These are phyloP conservation scores for Alcis repandata DNA, from an alignment of 2,888 invertebrate species.

Conservation along the genomic window DNA sequence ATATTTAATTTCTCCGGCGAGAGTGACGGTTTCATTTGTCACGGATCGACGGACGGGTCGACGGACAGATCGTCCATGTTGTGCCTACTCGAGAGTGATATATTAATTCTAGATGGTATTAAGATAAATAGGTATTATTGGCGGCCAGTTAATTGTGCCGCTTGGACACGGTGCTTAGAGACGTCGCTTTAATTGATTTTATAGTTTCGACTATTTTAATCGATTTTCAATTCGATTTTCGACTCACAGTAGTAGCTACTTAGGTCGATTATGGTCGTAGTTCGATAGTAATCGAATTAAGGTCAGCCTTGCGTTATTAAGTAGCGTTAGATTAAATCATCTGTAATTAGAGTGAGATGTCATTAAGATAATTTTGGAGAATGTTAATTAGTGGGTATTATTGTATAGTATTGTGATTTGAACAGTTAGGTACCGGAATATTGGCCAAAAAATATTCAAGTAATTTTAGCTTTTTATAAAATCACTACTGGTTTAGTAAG, in stretches of 20 bases:
- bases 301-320: constrained; percentile 27
- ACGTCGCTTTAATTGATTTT: constrained; percentile 45
- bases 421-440: not conserved
- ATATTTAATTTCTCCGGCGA: constrained; percentile 54
- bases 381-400: constrained; percentile 33
- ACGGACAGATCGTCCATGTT: constrained; percentile 62
- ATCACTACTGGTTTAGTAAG: too few species aligned
- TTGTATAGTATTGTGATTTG: constrained; percentile 21
- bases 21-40: constrained; percentile 66
- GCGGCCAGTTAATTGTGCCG: constrained; percentile 59
- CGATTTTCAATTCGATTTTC: constrained; percentile 28
- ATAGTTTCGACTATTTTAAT: constrained; percentile 32
- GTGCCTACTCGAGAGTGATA: constrained; percentile 59
- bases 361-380: constrained; percentile 29
- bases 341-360: constrained; percentile 26
- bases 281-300: constrained; percentile 19
- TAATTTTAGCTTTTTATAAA: too few species aligned
- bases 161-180: constrained; percentile 53
- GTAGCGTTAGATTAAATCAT: constrained; percentile 31
- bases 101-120: constrained; percentile 65
- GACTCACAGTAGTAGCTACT: constrained; percentile 30
- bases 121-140: constrained; percentile 63
- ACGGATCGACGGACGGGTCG: constrained; percentile 51
- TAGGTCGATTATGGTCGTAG: constrained; percentile 21
- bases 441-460: too few species aligned